phyloP scores from a whole-genome alignment of 2,888 invertebrate species.

The Sinodicranocentrus sp. region DNA sequence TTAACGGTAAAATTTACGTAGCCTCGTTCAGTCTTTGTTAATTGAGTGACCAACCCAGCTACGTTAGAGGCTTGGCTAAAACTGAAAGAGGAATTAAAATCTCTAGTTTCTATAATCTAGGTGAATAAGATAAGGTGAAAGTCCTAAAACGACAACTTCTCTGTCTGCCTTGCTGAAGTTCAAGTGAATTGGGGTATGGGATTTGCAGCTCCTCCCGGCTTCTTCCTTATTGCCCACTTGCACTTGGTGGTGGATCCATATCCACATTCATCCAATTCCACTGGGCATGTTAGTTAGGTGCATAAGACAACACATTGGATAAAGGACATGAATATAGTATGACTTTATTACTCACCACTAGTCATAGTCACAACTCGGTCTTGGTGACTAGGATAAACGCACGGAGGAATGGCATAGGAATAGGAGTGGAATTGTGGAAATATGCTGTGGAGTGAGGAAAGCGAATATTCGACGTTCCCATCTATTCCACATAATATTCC shows the following conservation, averaged over 20 bases:
- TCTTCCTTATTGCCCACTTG: constrained; percentile 44
- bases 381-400: not conserved
- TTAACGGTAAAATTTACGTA: too few species aligned
- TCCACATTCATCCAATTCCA: too few species aligned
- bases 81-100: not conserved
- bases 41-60: too few species aligned
- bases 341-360: not conserved
- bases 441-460: too few species aligned
- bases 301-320: not conserved
- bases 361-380: not conserved
- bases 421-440: too few species aligned
- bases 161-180: constrained; percentile 33
- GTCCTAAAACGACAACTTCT: constrained; percentile 31
- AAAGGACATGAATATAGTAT: not conserved
- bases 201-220: constrained; percentile 58
- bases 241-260: too few species aligned
- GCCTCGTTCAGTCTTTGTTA: too few species aligned
- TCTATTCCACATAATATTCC: too few species aligned
- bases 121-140: constrained; percentile 4
- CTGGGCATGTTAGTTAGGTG: not conserved
- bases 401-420: not conserved
- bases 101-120: constrained; percentile 4
- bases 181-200: constrained; percentile 21
- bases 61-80: too few species aligned
- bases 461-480: too few species aligned